Evolutionary conservation across 2,797 vertebrate genomes (phyloP), one percentile per base, ranked within the genome.

Genomic region (Centropyge bicolor): DNA sequence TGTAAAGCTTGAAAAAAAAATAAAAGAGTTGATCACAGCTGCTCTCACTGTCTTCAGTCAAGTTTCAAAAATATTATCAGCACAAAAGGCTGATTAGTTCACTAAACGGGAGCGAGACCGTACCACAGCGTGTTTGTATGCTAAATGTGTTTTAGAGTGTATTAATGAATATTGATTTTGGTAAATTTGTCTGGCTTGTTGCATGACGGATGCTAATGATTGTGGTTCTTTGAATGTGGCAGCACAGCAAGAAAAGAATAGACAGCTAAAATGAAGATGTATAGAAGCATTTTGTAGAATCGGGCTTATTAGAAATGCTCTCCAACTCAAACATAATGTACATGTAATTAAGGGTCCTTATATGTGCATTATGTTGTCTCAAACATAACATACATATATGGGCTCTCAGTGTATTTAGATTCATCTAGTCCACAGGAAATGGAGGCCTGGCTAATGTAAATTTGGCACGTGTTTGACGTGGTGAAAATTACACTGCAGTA

Each of bases 341-440:
- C 54, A 75, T 81, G 74, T 70, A 60, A 74, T 31, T 31, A 4
- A 31, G 27, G 27, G 27, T 31, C 27, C 27, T 4, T 31, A 31
- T 31, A 31, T 31, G 27, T 31, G 27, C 27, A 4, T 31, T 31
- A 2, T 31, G 27, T 86, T 86, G 80, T 82, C 55, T n/a, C 64
- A 70, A 85, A 87, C 80, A 70, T 74, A 77, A 83, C 73, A 36
- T 10, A 63, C 54, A 75, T 81, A 73, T 70, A 60, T 72, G 62
- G 31, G 24, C 38, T 54, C 56, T 2, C 27, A 31, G 27, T 73
- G 68, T 60, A 87, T 90, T 90, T 80, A 81, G 70, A 83, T 84
- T 78, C 54, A 79, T 90, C 40, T 68, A 70, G 81, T 91, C 78
- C 75, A 62, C 80, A 69, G 75, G 74, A 86, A 90, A 89, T 83